Conservation (phyloP, 2,888 invertebrate genomes). For the Pogonocherus hispidulus region DNA sequence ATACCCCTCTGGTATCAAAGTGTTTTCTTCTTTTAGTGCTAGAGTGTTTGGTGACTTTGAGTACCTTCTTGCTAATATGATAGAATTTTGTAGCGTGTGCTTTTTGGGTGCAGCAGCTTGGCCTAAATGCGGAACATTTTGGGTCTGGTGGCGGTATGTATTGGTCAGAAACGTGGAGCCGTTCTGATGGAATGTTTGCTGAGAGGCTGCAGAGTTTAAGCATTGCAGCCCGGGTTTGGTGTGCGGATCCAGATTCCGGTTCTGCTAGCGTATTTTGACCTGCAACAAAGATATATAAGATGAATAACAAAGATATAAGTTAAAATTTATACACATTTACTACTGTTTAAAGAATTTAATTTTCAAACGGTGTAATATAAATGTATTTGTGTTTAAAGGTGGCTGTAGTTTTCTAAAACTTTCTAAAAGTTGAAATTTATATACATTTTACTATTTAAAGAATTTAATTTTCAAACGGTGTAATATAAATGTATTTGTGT, state of each 20-base stretch:
- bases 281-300: constrained; percentile 38
- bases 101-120: constrained; percentile 24
- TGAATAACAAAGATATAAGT: not conserved
- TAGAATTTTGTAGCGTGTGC: constrained; percentile 52
- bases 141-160: constrained; percentile 14
- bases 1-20: constrained; percentile 54
- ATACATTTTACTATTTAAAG: too few relatives aligned
- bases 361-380: too few relatives aligned
- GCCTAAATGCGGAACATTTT: constrained; percentile 16
- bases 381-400: too few relatives aligned
- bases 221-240: constrained; percentile 64
- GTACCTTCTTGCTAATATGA: constrained; percentile 56
- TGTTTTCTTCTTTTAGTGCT: constrained; percentile 44
- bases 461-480: too few relatives aligned
- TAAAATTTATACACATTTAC: too few relatives aligned
- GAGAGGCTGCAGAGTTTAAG: constrained; percentile 64
- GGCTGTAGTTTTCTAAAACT: too few relatives aligned
- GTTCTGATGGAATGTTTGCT: constrained; percentile 62
- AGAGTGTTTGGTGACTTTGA: constrained; percentile 43
- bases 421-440: too few relatives aligned
- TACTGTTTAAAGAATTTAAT: too few relatives aligned
- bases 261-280: constrained; percentile 38
- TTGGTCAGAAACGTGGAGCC: constrained; percentile 40
- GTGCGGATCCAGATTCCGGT: constrained; percentile 54
- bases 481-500: too few relatives aligned